These are phyloP conservation scores for Glaucopsyche alexis DNA, from an alignment of 2,888 invertebrate species.

Conservation along the genomic window DNA sequence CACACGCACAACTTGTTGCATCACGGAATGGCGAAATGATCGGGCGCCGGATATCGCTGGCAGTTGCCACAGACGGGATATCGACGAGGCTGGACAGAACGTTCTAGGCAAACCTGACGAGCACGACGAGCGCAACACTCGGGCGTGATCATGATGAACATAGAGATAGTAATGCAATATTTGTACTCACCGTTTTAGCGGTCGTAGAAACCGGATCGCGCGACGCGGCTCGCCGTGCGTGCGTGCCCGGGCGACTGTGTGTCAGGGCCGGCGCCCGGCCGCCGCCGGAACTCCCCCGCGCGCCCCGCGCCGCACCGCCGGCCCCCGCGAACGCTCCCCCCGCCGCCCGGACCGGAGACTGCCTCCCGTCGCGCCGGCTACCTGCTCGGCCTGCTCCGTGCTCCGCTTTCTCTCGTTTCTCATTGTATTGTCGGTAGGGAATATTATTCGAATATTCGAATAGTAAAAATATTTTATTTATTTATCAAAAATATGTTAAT, in stretches of 20 bases:
- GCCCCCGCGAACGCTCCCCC: background rate
- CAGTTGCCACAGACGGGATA: background rate
- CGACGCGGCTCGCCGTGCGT: constrained; percentile 20
- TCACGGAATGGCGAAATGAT: constrained; percentile 6
- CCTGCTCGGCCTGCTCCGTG: constrained; percentile 11
- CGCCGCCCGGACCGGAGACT: background rate
- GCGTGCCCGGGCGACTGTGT: constrained; percentile 11
- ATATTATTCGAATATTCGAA: no score
- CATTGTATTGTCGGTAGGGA: no score
- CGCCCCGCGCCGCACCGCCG: background rate
- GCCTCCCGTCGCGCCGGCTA: constrained; percentile 17
- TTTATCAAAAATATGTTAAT: no score
- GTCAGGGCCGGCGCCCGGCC: constrained; percentile 18
- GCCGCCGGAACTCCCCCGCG: constrained; percentile 12
- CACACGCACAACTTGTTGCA: constrained; percentile 11
- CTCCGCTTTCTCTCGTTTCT: constrained; percentile 2
- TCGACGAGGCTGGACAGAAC: background rate
- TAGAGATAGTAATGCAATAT: background rate
- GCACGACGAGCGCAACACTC: background rate
- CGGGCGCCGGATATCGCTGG: constrained; percentile 12
- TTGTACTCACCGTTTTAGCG: constrained; percentile 17
- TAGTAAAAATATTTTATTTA: no score
- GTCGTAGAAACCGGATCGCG: constrained; percentile 20
- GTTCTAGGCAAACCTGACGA: background rate
- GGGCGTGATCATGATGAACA: background rate